Evolutionary conservation across 2,797 vertebrate species (phyloP), one percentile per base, ranked within the genome.

Genomic region (Menidia menidia): DNA sequence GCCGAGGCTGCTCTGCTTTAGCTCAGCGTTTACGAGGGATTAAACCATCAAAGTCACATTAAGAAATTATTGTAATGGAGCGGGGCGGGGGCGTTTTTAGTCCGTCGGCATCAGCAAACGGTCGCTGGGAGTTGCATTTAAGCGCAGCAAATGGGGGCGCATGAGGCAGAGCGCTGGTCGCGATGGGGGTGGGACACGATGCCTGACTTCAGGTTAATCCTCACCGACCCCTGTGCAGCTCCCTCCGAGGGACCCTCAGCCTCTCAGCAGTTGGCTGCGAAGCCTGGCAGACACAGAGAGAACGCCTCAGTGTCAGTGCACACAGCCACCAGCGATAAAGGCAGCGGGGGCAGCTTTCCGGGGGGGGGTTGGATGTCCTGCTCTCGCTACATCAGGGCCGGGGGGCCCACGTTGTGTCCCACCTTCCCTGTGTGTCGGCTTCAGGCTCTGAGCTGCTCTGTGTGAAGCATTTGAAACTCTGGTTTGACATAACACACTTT

Each of bases 281-380:
- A 59, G 61, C 10, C 7, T 31, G 4, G 53, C 41, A 44, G 11
- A 44, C 19, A 7, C 7, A 16, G 48, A 45, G 25, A 25, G 25
- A 25, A 25, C 2, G 25, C 25, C 25, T 25, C 25, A 25, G 25
- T 25, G 25, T 25, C 25, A n/a, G n/a, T n/a, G n/a, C n/a, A n/a
- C 2, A 25, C 25, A 25, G 25, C 25, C 25, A 25, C 25, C 25
- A 25, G 25, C 25, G 25, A 25, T 25, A 25, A 25, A 25, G 25
- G 25, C 25, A 25, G 25, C 25, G 25, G 25, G 25, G 25, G 25
- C 25, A 25, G 25, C 25, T 25, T 25, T 58, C 42, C 0, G 42
- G 42, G 70, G 69, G 70, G 69, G 47, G 44, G 73, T 65, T 73
- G 67, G 73, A 73, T 54, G 79, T 60, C 71, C 75, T 73, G 58